These are phyloP conservation scores for Cerastis rubricosa DNA, from an alignment of 2,888 invertebrate genomes.

Conservation along the genomic window DNA sequence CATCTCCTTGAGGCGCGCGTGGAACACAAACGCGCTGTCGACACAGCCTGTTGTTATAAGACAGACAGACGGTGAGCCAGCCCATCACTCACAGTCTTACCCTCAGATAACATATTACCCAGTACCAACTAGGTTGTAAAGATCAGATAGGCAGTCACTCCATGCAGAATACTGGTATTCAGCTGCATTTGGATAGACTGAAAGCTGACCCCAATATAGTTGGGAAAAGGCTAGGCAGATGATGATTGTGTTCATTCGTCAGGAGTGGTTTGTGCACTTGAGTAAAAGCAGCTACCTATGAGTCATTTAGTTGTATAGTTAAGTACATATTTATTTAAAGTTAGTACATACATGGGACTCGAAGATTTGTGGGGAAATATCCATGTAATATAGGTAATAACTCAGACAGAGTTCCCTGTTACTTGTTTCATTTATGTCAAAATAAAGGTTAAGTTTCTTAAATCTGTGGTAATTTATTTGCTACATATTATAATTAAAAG, in stretches of 20 bases:
- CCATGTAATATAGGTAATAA: not conserved
- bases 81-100: too few relatives aligned
- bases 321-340: constrained; percentile 5
- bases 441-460: too few relatives aligned
- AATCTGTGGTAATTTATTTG: too few relatives aligned
- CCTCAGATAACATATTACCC: too few relatives aligned
- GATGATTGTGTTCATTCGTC: not conserved
- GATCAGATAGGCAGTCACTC: not conserved
- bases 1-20: too few relatives aligned
- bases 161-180: not conserved
- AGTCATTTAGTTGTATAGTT: not conserved
- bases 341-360: not conserved
- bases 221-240: not conserved
- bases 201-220: not conserved
- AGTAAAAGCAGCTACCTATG: not conserved
- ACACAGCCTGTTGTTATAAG: too few relatives aligned
- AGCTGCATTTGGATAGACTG: not conserved
- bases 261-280: not conserved
- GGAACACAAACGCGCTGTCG: too few relatives aligned
- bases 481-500: too few relatives aligned
- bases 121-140: not conserved
- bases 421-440: too few relatives aligned
- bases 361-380: not conserved
- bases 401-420: not conserved
- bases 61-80: too few relatives aligned